Conservation (phyloP, 1,140 invertebrate genomes). For the Drosophila pruinosa region DNA sequence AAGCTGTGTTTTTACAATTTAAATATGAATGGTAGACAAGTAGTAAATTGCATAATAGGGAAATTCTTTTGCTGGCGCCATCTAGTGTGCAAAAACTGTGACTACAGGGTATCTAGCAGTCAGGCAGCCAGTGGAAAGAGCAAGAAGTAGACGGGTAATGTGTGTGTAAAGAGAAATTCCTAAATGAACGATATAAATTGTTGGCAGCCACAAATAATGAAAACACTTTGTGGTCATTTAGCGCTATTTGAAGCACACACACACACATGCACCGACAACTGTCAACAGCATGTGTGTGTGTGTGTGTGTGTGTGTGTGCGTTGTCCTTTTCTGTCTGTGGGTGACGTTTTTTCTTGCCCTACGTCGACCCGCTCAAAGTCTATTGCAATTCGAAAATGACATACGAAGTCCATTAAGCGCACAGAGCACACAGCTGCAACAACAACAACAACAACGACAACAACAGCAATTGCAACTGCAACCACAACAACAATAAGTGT, state of each 20-base stretch:
- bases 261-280: slow-evolving; percentile 57
- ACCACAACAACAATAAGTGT: not conserved
- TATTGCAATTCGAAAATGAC: slow-evolving; percentile 81
- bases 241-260: slow-evolving; percentile 71
- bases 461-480: not conserved
- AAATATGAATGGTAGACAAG: too few species aligned
- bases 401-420: slow-evolving; percentile 79
- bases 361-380: slow-evolving; percentile 54
- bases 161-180: slow-evolving; percentile 64
- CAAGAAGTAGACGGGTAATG: slow-evolving; percentile 8
- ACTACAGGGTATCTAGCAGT: not conserved
- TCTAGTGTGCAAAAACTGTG: not conserved
- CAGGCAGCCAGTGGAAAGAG: not conserved
- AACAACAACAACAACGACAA: slow-evolving; percentile 11
- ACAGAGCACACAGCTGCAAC: slow-evolving; percentile 59
- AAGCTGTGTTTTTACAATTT: too few species aligned
- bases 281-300: slow-evolving; percentile 24
- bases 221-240: slow-evolving; percentile 81
- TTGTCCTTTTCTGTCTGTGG: slow-evolving; percentile 45
- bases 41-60: too few species aligned
- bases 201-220: slow-evolving; percentile 81
- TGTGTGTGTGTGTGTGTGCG: slow-evolving; percentile 25
- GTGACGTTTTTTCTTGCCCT: slow-evolving; percentile 69
- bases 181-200: slow-evolving; percentile 81
- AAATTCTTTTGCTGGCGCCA: too few species aligned